A percentile compares a stretch with the other conserved stretches of the same genome.
phyloP scores from a whole-genome alignment of 2,113 vertebrate species.

The Salvelinus sp. region DNA sequence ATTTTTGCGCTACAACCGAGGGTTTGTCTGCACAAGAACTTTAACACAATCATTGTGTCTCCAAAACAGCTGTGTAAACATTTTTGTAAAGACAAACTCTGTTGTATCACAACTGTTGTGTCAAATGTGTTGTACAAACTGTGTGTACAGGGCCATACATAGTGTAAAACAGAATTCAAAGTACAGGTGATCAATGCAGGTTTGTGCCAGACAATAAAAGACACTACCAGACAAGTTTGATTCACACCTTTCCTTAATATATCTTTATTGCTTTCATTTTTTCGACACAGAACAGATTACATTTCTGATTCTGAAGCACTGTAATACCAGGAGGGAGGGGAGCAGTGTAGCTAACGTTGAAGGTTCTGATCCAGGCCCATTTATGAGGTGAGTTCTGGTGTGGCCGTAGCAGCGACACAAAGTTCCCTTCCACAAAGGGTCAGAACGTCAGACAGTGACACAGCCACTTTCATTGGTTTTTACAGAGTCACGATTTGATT shows the following conservation, averaged over 20 bases:
- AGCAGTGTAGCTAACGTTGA: slow-evolving; percentile 9
- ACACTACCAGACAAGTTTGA: slow-evolving; percentile 27
- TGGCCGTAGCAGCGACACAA: slow-evolving; percentile 82
- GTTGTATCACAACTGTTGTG: too few species aligned
- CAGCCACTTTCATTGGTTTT: slow-evolving; percentile 18
- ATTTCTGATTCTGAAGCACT: slow-evolving; percentile 86
- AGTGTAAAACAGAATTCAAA: too few species aligned
- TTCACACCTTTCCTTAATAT: slow-evolving; percentile 77
- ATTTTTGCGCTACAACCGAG: too few species aligned
- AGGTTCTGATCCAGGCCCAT: slow-evolving; percentile 86
- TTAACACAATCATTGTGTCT: too few species aligned
- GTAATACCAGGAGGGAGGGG: slow-evolving; percentile 73
- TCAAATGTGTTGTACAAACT: too few species aligned
- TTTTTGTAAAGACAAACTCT: too few species aligned
- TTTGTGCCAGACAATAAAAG: slow-evolving; percentile 8
- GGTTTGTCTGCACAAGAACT: too few species aligned
- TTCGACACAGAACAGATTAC: slow-evolving; percentile 93
- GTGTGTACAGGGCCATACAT: too few species aligned
- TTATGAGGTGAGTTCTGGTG: slow-evolving; percentile 76
- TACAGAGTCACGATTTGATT: slow-evolving; percentile 55
- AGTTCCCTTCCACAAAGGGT: slow-evolving; percentile 86
- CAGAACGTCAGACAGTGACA: slow-evolving; percentile 55
- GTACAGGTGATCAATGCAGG: neutral
- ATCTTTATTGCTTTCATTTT: slow-evolving; percentile 96
- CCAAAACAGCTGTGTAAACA: too few species aligned